phyloP scores from a whole-genome alignment of 2,888 invertebrate genomes.

The Ormyrus rosae region DNA sequence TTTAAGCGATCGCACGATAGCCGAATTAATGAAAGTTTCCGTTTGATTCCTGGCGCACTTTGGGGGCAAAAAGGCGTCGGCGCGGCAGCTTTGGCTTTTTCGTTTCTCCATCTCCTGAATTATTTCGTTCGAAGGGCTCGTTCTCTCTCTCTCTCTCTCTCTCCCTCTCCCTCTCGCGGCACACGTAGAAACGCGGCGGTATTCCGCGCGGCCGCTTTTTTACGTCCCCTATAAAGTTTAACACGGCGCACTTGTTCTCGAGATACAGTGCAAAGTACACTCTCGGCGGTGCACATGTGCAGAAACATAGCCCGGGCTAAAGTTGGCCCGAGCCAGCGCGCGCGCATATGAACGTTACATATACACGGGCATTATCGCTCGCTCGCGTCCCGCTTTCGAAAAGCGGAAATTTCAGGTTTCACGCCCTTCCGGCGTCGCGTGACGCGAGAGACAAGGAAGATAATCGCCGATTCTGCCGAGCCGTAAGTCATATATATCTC shows the following conservation, averaged over 20 bases:
- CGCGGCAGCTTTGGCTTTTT: background rate
- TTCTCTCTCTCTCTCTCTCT: constrained; percentile 1
- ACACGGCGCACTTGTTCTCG: constrained; percentile 1
- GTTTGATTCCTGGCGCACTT: too few relatives aligned
- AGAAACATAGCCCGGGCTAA: background rate
- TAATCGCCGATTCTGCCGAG: constrained; percentile 40
- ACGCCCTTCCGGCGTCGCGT: constrained; percentile 44
- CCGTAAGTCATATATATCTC: constrained; percentile 19
- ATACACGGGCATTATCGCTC: too few relatives aligned
- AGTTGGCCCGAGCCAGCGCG: background rate
- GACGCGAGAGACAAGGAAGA: constrained; percentile 41
- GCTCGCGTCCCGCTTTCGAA: constrained; percentile 21
- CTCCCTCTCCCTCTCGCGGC: background rate
- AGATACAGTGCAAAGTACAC: constrained; percentile 4
- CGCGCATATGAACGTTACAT: constrained; percentile 1
- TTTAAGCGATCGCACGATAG: background rate
- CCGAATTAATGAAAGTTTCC: background rate
- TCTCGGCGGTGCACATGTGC: background rate
- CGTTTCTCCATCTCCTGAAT: background rate
- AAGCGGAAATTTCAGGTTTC: constrained; percentile 51
- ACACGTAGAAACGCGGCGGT: too few relatives aligned
- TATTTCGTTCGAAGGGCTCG: too few relatives aligned
- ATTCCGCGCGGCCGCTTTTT: constrained; percentile 2
- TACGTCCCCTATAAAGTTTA: constrained; percentile 25
- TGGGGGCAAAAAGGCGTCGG: too few relatives aligned